Evolutionary conservation across 2,797 vertebrate genomes (phyloP), one percentile per base, ranked within the genome.

Genomic region (Leucoraja ocellata): DNA sequence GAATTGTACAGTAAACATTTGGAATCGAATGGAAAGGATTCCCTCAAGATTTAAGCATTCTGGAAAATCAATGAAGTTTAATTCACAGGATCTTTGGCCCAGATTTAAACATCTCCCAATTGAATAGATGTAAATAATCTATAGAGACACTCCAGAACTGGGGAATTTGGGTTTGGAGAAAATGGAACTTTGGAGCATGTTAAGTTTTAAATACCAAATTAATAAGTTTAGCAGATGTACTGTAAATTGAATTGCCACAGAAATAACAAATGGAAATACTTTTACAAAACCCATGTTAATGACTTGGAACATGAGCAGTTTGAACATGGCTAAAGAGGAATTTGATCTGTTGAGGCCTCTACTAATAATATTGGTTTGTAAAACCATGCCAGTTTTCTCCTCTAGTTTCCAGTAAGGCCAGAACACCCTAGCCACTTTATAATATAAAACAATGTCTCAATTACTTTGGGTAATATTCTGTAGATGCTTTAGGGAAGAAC

Each of bases 31-130:
- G 18, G n/a, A 65, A 68, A 63, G 0, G 14, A 32, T 90, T 90
- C 63, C 86, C n/a, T 90, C n/a, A 63, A n/a, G 84, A 90, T 16
- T 63, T 83, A 10, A 21, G n/a, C 68, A 61, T 71, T 39, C 63
- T 90, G 86, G 63, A 90, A 90, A 90, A 90, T 36, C 84, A 88
- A 84, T 84, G 14, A 84, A 28, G 4, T 36, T 63, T 88, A 32
- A 54, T 36, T 68, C 14, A 71, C 65, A 90, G 54, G 9, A 68
- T 36, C 2, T 63, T 71, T 65, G 28, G 63, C n/a, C 54, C 83
- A 68, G 32, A 90, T 90, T 68, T 36, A 90, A 32, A 36, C 3
- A 18, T 11, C 58, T 83, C 80, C 80, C 80, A 1, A 23, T 61
- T 18, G 63, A 65, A 68, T 18, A 18, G 63, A 90, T 71, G 7